Conservation (phyloP, 1,140 invertebrate species). For the Spodoptera frugiperda region DNA sequence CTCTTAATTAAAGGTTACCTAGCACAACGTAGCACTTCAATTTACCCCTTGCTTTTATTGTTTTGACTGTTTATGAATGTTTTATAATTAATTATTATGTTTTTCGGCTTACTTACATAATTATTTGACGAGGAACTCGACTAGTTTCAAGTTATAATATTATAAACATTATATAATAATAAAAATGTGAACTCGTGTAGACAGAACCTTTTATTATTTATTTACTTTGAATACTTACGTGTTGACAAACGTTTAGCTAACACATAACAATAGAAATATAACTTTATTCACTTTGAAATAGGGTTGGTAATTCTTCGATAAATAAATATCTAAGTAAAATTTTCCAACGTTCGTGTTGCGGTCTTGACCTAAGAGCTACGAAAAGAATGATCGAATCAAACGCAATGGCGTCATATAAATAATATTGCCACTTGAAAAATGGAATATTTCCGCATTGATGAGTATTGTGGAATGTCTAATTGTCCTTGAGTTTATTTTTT, state of each 20-base stretch:
- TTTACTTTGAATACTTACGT: slow-evolving; percentile 53
- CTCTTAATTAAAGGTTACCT: no score
- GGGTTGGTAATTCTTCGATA: slow-evolving; percentile 39
- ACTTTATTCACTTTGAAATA: slow-evolving; percentile 26
- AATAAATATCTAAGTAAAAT: slow-evolving; percentile 38
- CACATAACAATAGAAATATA: slow-evolving; percentile 1
- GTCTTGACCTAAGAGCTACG: slow-evolving; percentile 62
- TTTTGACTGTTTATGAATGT: neutral
- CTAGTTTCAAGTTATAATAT: no score
- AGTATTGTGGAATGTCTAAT: neutral
- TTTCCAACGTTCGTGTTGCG: slow-evolving; percentile 46
- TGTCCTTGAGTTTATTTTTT: neutral
- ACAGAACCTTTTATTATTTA: slow-evolving; percentile 55
- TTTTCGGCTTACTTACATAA: no score
- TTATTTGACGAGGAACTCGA: no score
- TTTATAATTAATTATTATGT: no score
- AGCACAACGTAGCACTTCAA: no score
- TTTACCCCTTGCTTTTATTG: no score
- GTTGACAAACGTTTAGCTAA: slow-evolving; percentile 44
- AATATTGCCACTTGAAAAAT: slow-evolving; percentile 52
- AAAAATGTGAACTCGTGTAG: slow-evolving; percentile 11
- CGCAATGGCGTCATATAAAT: slow-evolving; percentile 58
- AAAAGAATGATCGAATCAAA: slow-evolving; percentile 64
- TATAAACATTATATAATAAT: no score
- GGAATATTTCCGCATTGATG: slow-evolving; percentile 53